These are phyloP conservation scores for Scaptomyza graminum DNA, from an alignment of 1,140 invertebrate species.

Conservation along the genomic window DNA sequence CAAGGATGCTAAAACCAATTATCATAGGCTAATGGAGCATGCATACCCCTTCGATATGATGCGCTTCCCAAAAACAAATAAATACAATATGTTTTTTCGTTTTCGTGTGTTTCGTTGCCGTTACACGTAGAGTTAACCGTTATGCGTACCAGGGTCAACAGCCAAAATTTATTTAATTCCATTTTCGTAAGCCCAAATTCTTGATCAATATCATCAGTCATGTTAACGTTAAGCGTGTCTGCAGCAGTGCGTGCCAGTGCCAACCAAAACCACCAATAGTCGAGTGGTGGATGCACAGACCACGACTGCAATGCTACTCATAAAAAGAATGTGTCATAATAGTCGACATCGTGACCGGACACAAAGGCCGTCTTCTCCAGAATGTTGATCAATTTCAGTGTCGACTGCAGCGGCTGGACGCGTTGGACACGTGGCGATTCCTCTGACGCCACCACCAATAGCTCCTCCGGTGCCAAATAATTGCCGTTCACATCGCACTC, in stretches of 20 bases:
- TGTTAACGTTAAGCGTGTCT: slow-evolving; percentile 28
- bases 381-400: slow-evolving; percentile 73
- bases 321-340: slow-evolving; percentile 79
- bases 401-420: slow-evolving; percentile 56
- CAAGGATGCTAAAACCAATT: too few relatives aligned
- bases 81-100: slow-evolving; percentile 36
- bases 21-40: too few relatives aligned
- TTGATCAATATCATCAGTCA: slow-evolving; percentile 31
- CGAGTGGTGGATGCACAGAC: slow-evolving; percentile 29
- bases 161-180: slow-evolving; percentile 63
- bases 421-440: slow-evolving; percentile 50
- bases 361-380: slow-evolving; percentile 74
- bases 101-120: slow-evolving; percentile 43
- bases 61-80: neutral
- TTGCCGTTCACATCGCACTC: slow-evolving; percentile 81
- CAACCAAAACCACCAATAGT: slow-evolving; percentile 8
- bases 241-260: slow-evolving; percentile 38
- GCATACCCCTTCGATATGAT: too few relatives aligned
- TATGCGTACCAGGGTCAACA: slow-evolving; percentile 38
- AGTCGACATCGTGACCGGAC: slow-evolving; percentile 79
- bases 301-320: slow-evolving; percentile 73
- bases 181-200: slow-evolving; percentile 29
- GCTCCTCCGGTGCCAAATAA: slow-evolving; percentile 41
- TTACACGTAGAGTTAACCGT: slow-evolving; percentile 30
- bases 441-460: slow-evolving; percentile 28